phyloP scores from a whole-genome alignment of 2,113 vertebrate species.

The Furnarius figulus region DNA sequence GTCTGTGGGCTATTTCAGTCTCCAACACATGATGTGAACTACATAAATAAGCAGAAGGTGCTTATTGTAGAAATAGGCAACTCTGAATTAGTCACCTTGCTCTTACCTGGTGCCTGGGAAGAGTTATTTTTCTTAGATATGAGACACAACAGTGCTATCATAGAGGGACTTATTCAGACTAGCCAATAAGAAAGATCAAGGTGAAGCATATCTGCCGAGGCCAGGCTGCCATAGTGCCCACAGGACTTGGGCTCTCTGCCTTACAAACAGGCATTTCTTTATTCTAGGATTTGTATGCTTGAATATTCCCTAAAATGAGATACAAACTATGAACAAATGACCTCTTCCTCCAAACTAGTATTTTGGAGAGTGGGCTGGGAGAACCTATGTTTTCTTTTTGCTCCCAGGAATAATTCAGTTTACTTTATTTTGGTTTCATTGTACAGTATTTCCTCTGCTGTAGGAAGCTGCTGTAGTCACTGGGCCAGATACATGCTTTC shows the following conservation, averaged over 20 bases:
- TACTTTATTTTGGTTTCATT: neutral
- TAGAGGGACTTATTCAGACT: neutral
- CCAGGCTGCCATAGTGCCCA: neutral
- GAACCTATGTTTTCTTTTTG: neutral
- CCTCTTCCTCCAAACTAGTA: neutral
- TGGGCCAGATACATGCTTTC: neutral
- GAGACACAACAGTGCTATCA: fast-evolving
- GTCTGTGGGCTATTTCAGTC: neutral
- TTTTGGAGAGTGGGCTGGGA: neutral
- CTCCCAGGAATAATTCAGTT: neutral
- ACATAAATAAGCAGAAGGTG: constrained; percentile 28
- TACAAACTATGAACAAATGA: neutral
- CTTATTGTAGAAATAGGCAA: neutral
- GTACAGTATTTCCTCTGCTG: neutral
- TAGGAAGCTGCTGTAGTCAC: neutral
- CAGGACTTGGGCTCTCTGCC: neutral
- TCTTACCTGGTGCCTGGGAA: neutral
- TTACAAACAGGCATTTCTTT: neutral
- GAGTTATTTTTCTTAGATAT: neutral
- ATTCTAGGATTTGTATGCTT: neutral
- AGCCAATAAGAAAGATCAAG: neutral
- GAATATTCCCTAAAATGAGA: neutral
- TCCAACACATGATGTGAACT: neutral
- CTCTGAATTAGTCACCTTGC: neutral
- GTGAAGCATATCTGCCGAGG: neutral